phyloP scores from a whole-genome alignment of 2,797 vertebrate species.

The Siniperca obscura region DNA sequence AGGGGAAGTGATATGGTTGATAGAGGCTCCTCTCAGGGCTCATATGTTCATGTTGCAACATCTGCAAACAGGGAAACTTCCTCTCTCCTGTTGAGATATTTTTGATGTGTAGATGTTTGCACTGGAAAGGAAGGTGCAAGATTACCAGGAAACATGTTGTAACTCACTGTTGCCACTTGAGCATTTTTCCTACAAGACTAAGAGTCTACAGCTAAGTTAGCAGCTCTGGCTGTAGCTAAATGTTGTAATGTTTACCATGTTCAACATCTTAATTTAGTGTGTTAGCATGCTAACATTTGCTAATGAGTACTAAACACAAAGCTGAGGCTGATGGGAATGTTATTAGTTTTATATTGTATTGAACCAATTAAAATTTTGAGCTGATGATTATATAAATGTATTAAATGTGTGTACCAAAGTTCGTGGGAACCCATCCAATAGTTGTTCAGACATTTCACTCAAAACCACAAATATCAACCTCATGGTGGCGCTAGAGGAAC shows the following conservation, averaged over 20 bases:
- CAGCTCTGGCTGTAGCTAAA: not conserved
- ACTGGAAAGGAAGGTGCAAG: constrained; percentile 42
- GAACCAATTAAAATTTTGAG: not conserved
- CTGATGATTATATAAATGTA: no score
- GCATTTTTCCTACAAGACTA: not conserved
- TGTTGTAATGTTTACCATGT: not conserved
- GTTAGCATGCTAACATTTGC: not conserved
- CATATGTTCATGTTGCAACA: constrained; percentile 67
- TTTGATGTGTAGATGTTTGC: constrained; percentile 40
- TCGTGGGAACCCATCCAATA: not conserved
- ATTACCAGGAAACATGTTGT: constrained; percentile 43
- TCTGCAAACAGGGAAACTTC: constrained; percentile 63
- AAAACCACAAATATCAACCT: not conserved
- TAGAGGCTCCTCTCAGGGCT: constrained; percentile 73
- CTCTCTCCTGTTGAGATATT: constrained; percentile 57
- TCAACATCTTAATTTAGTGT: not conserved
- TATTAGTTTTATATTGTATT: not conserved
- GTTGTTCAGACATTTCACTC: not conserved
- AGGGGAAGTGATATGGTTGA: constrained; percentile 74
- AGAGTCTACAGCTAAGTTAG: not conserved
- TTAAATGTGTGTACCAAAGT: not conserved
- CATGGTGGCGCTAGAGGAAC: not conserved
- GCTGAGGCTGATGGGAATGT: not conserved
- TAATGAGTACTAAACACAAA: not conserved
- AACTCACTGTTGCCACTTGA: constrained; percentile 17